Evolutionary conservation across 2,888 invertebrate genomes (phyloP).

Genomic region (Gisinianus flammeolus): DNA sequence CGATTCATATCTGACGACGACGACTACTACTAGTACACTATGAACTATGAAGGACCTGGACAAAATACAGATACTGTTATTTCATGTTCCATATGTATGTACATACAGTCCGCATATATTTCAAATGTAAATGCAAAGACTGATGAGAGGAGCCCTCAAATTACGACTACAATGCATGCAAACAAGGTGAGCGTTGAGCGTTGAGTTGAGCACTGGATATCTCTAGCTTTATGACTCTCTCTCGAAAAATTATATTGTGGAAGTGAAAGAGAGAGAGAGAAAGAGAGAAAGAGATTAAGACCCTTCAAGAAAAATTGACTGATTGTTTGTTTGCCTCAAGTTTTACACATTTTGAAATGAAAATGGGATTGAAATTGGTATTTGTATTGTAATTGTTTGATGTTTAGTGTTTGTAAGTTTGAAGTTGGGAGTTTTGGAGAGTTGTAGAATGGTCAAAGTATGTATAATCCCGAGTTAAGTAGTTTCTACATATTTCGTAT

Average conservation of each 20-base stretch:
- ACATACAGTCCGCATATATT: too few species aligned
- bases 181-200: neutral
- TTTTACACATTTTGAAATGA: neutral
- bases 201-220: too few species aligned
- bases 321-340: neutral
- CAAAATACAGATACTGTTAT: neutral
- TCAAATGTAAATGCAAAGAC: too few species aligned
- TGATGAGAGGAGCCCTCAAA: too few species aligned
- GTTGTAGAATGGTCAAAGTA: too few species aligned
- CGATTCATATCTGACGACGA: conserved; percentile 4
- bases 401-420: too few species aligned
- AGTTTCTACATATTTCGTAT: neutral
- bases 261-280: neutral
- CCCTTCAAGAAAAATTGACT: neutral
- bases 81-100: too few species aligned
- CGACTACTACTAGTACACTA: too few species aligned
- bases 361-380: neutral
- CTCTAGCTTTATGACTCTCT: too few species aligned
- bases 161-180: too few species aligned
- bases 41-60: neutral
- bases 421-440: too few species aligned
- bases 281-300: neutral
- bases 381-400: too few species aligned
- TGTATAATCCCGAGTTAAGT: neutral
- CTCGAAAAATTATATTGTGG: neutral